Conservation (phyloP, 2,113 vertebrate species). For the Dromiciops gliroides region DNA sequence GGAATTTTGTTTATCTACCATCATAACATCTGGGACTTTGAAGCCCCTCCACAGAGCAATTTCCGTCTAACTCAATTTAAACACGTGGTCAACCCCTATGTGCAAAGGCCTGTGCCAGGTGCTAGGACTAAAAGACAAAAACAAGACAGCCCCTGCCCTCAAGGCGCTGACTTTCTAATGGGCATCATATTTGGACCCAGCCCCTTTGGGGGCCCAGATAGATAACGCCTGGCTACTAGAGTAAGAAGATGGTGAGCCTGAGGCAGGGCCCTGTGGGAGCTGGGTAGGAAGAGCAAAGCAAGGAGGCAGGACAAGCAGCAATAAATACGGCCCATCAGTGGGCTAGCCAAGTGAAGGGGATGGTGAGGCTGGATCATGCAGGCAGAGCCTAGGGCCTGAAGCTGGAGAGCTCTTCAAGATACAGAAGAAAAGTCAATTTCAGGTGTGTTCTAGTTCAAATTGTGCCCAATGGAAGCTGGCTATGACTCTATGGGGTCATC, state of each 20-base stretch:
- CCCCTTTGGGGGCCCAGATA: neutral
- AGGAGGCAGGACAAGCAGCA: neutral
- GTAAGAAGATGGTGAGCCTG: neutral
- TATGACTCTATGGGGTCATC: neutral
- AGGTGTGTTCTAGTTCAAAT: conserved; percentile 21
- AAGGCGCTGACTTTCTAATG: neutral
- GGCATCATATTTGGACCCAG: neutral
- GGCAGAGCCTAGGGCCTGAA: neutral
- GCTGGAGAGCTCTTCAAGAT: neutral
- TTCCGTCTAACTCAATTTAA: neutral
- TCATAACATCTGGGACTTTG: neutral
- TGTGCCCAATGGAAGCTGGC: neutral
- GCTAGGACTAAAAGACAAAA: neutral
- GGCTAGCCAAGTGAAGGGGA: neutral
- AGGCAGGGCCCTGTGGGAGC: neutral
- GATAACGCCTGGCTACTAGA: neutral
- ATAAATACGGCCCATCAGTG: neutral
- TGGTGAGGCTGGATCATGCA: neutral
- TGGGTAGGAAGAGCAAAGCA: neutral
- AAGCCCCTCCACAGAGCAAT: neutral
- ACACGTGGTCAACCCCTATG: neutral
- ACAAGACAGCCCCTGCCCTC: neutral
- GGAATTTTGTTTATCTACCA: neutral
- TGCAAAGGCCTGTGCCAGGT: too few species aligned
- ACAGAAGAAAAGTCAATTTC: neutral